These are phyloP conservation scores for Triplophysa yarkandensis DNA, from an alignment of 2,797 vertebrate genomes.

Conservation along the genomic window DNA sequence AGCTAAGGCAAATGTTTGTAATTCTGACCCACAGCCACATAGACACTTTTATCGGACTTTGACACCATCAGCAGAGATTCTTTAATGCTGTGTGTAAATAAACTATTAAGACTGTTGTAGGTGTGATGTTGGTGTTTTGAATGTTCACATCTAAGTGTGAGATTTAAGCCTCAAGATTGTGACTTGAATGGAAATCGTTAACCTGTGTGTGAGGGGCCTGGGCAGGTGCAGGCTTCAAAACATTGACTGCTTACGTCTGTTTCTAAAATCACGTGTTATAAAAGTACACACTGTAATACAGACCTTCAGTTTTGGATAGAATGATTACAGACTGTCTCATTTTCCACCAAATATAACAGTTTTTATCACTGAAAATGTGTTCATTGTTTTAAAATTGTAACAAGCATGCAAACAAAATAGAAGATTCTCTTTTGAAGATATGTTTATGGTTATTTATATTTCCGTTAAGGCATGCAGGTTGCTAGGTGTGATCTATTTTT, in stretches of 20 bases:
- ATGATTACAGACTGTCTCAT: neutral
- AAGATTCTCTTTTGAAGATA: too few species aligned
- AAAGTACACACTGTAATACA: neutral
- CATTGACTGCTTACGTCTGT: neutral
- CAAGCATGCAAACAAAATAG: too few species aligned
- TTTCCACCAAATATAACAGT: neutral
- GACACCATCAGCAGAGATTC: slow-evolving; percentile 56
- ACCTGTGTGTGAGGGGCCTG: neutral
- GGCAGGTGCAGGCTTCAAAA: slow-evolving; percentile 1
- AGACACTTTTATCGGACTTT: slow-evolving; percentile 67
- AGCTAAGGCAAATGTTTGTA: slow-evolving; percentile 44
- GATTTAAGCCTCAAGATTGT: neutral
- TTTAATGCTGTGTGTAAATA: neutral
- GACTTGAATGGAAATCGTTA: neutral
- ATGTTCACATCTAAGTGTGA: neutral
- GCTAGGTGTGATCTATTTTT: neutral
- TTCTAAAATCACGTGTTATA: neutral
- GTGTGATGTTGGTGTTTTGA: neutral
- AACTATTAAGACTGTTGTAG: neutral
- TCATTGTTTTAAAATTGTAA: neutral
- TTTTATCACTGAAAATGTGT: neutral
- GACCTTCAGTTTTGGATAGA: neutral
- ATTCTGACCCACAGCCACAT: slow-evolving; percentile 60
- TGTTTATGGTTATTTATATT: neutral
- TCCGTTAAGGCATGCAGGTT: neutral